Evolutionary conservation across 2,113 vertebrate species (phyloP).

Genomic region (Solea senegalensis): DNA sequence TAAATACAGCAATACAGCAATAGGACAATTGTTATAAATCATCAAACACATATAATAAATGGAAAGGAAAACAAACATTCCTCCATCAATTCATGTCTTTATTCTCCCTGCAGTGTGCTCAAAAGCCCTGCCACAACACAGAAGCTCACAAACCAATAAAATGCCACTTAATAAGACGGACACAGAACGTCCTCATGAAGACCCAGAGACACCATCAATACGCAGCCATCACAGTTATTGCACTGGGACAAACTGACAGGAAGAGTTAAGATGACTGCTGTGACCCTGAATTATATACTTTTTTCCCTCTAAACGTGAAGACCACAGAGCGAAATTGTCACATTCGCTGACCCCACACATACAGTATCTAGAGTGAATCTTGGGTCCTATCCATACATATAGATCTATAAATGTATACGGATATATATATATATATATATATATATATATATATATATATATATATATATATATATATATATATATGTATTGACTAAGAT

Average conservation of each 20-base stretch:
- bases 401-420: too few species aligned
- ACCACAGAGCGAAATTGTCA: slow-evolving; percentile 23
- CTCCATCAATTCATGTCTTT: background rate
- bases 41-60: slow-evolving; percentile 13
- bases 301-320: slow-evolving; percentile 10
- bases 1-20: slow-evolving; percentile 21
- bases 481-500: too few species aligned
- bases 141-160: slow-evolving; percentile 48
- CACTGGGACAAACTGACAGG: slow-evolving; percentile 36
- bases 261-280: slow-evolving; percentile 24
- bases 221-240: slow-evolving; percentile 39
- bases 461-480: too few species aligned
- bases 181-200: slow-evolving; percentile 45
- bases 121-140: slow-evolving; percentile 28
- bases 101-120: slow-evolving; percentile 23
- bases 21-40: slow-evolving; percentile 33
- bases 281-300: slow-evolving; percentile 16
- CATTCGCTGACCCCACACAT: slow-evolving; percentile 6
- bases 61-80: background rate
- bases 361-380: too few species aligned
- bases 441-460: too few species aligned
- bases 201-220: slow-evolving; percentile 47
- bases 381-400: too few species aligned
- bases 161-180: slow-evolving; percentile 55
- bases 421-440: too few species aligned